Evolutionary conservation across 2,888 invertebrate genomes (phyloP).

Genomic region (Volucella zonaria): DNA sequence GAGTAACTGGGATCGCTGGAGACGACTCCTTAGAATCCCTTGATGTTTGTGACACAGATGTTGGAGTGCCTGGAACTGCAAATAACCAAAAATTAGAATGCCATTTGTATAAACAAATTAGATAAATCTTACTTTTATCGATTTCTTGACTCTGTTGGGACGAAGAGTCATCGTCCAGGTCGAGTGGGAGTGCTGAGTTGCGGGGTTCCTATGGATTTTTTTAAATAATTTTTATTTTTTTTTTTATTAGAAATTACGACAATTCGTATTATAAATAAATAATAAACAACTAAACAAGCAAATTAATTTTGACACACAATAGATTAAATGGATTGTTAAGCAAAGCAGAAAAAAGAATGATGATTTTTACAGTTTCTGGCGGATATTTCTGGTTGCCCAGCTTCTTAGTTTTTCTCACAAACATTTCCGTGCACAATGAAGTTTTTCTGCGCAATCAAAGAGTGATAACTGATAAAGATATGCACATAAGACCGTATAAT

Average conservation of each 20-base stretch:
- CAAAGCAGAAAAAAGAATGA: no score
- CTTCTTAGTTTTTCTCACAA: no score
- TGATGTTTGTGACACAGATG: slow-evolving; percentile 79
- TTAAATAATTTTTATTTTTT: neutral
- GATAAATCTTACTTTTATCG: slow-evolving; percentile 85
- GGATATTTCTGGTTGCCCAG: no score
- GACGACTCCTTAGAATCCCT: slow-evolving; percentile 81
- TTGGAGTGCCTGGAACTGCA: slow-evolving; percentile 82
- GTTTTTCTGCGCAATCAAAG: no score
- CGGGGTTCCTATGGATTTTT: slow-evolving; percentile 89
- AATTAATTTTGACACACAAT: no score
- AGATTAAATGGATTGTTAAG: no score
- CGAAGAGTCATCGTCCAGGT: slow-evolving; percentile 95
- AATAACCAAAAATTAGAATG: slow-evolving; percentile 3
- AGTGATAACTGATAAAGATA: no score
- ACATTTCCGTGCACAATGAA: no score
- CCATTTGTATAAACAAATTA: slow-evolving; percentile 24
- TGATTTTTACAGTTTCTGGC: no score
- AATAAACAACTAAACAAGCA: neutral
- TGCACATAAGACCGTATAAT: no score
- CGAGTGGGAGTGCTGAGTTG: slow-evolving; percentile 94
- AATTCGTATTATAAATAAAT: neutral
- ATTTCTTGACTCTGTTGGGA: slow-evolving; percentile 92
- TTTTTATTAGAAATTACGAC: no score
- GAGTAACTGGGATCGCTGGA: slow-evolving; percentile 68